Evolutionary conservation across 1,140 invertebrate genomes (phyloP).

Genomic region (Hesperophylax magnus): DNA sequence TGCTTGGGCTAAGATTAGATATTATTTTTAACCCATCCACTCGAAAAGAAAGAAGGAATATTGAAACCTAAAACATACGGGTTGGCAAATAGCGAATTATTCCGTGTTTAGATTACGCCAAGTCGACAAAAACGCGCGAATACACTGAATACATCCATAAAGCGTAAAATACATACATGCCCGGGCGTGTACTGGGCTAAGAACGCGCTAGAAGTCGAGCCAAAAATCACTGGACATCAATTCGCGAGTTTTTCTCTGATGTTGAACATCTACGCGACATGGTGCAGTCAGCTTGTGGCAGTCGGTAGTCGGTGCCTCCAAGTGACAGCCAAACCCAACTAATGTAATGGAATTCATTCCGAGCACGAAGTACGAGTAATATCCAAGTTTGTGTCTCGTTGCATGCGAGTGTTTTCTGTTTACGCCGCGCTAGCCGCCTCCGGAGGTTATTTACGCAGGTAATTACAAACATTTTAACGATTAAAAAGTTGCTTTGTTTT

Average conservation of each 20-base stretch:
- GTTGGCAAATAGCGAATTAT: neutral
- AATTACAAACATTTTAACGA: neutral
- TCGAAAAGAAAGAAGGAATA: too few relatives aligned
- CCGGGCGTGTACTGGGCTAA: neutral
- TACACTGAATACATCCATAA: neutral
- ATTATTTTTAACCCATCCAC: too few relatives aligned
- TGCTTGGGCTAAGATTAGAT: too few relatives aligned
- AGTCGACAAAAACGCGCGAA: slow-evolving; percentile 23
- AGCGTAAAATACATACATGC: neutral
- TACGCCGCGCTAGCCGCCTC: neutral
- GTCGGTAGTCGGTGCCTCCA: too few relatives aligned
- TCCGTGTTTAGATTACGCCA: neutral
- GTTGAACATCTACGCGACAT: slow-evolving; percentile 11
- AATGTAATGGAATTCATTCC: too few relatives aligned
- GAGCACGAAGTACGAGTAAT: neutral
- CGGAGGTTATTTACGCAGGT: slow-evolving; percentile 3
- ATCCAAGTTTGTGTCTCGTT: neutral
- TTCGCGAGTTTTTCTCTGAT: slow-evolving; percentile 39
- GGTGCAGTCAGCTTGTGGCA: neutral
- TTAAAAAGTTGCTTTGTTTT: too few relatives aligned
- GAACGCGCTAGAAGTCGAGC: slow-evolving; percentile 18
- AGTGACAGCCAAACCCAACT: too few relatives aligned
- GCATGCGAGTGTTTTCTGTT: neutral
- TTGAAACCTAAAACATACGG: neutral
- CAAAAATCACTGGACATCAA: slow-evolving; percentile 37